Evolutionary conservation across 2,888 invertebrate species (phyloP), one percentile per base, ranked within the genome.

Genomic region (Arenicola marina): DNA sequence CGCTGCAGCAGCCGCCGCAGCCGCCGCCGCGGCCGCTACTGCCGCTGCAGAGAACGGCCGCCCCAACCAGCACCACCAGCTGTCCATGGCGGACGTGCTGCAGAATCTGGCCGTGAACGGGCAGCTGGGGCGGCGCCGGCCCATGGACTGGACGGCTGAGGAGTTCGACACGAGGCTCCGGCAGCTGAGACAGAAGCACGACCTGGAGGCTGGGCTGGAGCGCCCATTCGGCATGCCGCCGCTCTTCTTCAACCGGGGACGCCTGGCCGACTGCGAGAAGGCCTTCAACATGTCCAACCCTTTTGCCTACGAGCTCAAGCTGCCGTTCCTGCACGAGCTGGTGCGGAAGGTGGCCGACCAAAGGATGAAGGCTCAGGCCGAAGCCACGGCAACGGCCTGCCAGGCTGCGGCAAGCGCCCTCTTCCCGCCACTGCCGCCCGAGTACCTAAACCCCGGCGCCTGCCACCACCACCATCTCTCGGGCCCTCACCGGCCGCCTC

Each of bases 301-400:
- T 15, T 73, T 73, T 53, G 64, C 69, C 21, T 56, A 75, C 51
- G 74, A 78, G 56, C 66, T 77, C 26, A 77, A 75, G 66, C 64
- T 81, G 58, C 82, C 84, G 28, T 73, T 81, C 54, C 71, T 84
- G 60, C 76, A 77, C 29, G 79, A 82, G 29, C 71, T 84, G 44
- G 80, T 84, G 60, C 79, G 78, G 26, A 80, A 79, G 59, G 69
- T 84, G 59, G 77, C 79, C 3, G 77, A 80, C 65, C 80, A 84
- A 60, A 75, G 81, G 45, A 74, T 84, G 53, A 76, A 78, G 59
- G 70, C 76, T 61, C 81, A 83, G 68, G 62, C 75, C n/a, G 45
- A 53, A 4, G 18, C 24, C 18, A 48, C 15, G 24, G 48, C 43
- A 15, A 38, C 11, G n/a, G 43, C 43, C n/a, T 15, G 11, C 11